These are phyloP conservation scores for Pandemis cinnamomeana DNA, from an alignment of 2,888 invertebrate genomes.

Conservation along the genomic window DNA sequence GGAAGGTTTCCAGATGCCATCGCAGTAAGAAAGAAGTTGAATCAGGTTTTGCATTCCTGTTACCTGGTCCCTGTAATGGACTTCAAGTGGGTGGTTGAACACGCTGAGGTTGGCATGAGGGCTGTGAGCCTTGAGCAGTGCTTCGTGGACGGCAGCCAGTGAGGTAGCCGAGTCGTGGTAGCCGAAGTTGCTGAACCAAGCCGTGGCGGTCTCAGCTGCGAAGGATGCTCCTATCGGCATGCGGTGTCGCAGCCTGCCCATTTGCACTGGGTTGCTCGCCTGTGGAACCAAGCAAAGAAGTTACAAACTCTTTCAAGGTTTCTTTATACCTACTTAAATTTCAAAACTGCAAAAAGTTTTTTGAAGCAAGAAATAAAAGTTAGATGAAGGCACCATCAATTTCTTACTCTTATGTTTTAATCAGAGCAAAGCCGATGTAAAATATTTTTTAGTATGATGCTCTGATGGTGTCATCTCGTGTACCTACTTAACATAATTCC, in stretches of 20 bases:
- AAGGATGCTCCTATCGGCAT: conserved; percentile 86
- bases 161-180: conserved; percentile 89
- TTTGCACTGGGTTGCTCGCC: conserved; percentile 56
- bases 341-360: too few relatives aligned
- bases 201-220: conserved; percentile 76
- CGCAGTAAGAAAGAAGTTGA: too few relatives aligned
- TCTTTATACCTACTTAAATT: too few relatives aligned
- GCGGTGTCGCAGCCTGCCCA: conserved; percentile 75
- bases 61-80: conserved; percentile 83
- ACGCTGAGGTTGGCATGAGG: conserved; percentile 76
- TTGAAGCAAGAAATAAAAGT: too few relatives aligned
- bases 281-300: conserved; percentile 44
- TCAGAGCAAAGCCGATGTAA: too few relatives aligned
- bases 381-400: too few relatives aligned
- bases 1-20: too few relatives aligned
- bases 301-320: background rate
- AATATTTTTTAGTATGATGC: too few relatives aligned
- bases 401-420: too few relatives aligned
- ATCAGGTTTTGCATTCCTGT: conserved; percentile 32
- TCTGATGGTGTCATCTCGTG: too few relatives aligned
- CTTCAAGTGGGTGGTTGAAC: conserved; percentile 88
- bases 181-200: conserved; percentile 92
- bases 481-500: too few relatives aligned
- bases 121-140: conserved; percentile 79
- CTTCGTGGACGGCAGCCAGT: conserved; percentile 86